Conservation (phyloP, 1,140 invertebrate genomes). For the Temnothorax curvispinosus region DNA sequence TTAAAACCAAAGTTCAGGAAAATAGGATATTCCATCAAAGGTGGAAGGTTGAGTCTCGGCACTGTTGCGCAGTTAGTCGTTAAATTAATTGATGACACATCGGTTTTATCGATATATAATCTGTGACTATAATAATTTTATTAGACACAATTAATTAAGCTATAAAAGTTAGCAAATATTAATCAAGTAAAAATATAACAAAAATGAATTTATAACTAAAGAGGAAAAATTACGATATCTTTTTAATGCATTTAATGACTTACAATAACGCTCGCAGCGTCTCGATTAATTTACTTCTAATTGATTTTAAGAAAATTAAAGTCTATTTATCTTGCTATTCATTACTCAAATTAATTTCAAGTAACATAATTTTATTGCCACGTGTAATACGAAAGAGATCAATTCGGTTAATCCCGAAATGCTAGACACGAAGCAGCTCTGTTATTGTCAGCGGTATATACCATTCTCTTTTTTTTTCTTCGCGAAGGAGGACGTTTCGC, state of each 20-base stretch:
- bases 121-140: not conserved
- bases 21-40: constrained; percentile 25
- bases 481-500: constrained; percentile 22
- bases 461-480: not conserved
- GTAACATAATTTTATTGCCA: not conserved
- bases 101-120: not conserved
- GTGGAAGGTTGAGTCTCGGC: constrained; percentile 3
- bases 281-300: constrained; percentile 1
- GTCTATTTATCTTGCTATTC: not conserved
- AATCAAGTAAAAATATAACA: not conserved
- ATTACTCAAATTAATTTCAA: not conserved
- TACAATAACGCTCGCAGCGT: not conserved
- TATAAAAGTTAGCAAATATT: not conserved
- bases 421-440: constrained; percentile 10
- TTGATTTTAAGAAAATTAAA: not conserved
- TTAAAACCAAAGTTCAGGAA: constrained; percentile 24
- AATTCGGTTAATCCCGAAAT: not conserved
- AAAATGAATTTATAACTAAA: not conserved
- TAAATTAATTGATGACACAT: constrained; percentile 13
- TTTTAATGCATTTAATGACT: not conserved
- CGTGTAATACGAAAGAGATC: not conserved
- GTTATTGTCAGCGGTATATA: constrained; percentile 3
- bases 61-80: constrained; percentile 9
- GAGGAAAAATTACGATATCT: not conserved
- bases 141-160: not conserved